Evolutionary conservation across 1,140 invertebrate species (phyloP), one percentile per base, ranked within the genome.

Genomic region (Octopus sinensis): DNA sequence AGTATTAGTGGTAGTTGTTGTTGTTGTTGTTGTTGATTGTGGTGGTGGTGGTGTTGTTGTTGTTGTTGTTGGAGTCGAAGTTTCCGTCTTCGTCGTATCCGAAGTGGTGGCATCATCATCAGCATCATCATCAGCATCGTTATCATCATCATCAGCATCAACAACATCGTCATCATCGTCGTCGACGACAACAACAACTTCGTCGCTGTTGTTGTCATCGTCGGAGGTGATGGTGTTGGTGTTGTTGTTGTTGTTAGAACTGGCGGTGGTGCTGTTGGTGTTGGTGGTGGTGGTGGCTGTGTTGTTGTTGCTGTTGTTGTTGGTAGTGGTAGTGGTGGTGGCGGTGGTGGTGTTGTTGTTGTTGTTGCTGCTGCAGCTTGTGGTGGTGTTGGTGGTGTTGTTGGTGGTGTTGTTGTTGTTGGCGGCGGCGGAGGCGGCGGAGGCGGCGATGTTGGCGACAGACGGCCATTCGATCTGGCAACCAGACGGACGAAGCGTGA

Each of bases 401-500:
- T 4, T 17, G 68, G 5, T 7, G 30, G 5, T 13, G 6, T 73
- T 13, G 56, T 17, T 62, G 56, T 4, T 62, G 17, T 62, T 62
- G 9, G 56, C 17, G 12, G 17, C 30, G 68, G 5, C 12, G 68
- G 17, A 23, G 12, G 17, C 30, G 68, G 5, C 12, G 68, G 17
- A 23, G 23, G 23, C 23, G 23, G 23, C 30, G 68, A 23, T 17
- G 7, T 13, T 5, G 17, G 5, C 5, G 13, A 13, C 13, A 6
- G 68, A 13, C 5, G 86, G 84, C 87, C 87, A 86, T 87, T 88
- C 84, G 53, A 90, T 82, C 82, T 90, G 90, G 85, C 90, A 91
- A 85, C 90, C 90, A 56, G 86, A 89, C 30, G 91, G 91, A 17
- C 86, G 85, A 23, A 92, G 82, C 53, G 88, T 87, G 78, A 92